Conservation (phyloP, 2,113 vertebrate species). For the Syrmaticus mikado region DNA sequence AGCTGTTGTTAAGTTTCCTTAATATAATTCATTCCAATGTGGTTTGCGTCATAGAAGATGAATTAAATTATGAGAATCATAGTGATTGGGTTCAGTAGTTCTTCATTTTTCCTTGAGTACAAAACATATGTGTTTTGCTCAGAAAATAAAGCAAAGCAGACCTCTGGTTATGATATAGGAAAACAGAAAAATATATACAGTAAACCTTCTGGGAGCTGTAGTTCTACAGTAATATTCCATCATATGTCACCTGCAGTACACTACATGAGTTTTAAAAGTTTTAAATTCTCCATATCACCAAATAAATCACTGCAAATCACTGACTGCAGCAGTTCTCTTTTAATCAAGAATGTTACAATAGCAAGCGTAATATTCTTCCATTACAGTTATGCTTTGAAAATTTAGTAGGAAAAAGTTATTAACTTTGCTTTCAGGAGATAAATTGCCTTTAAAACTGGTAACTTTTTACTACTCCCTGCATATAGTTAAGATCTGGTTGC, state of each 20-base stretch:
- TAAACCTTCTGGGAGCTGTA: background rate
- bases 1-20: background rate
- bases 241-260: background rate
- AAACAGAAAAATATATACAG: slow-evolving; percentile 37
- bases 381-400: background rate
- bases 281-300: background rate
- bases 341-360: background rate
- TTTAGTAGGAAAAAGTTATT: background rate
- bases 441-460: background rate
- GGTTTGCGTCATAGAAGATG: background rate
- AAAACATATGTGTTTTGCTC: background rate
- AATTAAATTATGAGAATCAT: background rate
- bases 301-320: slow-evolving; percentile 6
- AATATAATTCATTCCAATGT: background rate
- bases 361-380: background rate
- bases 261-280: slow-evolving; percentile 18
- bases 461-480: background rate
- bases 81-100: background rate
- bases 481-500: background rate
- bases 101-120: background rate
- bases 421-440: background rate
- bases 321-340: background rate
- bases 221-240: background rate
- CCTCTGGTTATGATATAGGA: background rate
- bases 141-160: background rate